Conservation (phyloP, 2,888 invertebrate genomes). For the Entomobrya multifasciata region DNA sequence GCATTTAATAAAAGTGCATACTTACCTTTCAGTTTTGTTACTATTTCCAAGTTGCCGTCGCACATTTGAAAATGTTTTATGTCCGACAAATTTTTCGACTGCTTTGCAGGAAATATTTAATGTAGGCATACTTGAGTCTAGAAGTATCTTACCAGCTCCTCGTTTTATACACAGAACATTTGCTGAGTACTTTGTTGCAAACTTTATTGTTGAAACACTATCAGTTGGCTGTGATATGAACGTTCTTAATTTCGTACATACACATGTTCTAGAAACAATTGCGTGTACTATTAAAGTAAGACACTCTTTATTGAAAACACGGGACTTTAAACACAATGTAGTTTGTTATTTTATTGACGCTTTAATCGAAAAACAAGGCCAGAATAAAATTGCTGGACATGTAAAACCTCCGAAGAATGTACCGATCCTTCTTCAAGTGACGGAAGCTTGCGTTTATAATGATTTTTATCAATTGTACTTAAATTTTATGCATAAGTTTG, state of each 20-base stretch:
- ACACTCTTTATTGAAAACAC: not conserved
- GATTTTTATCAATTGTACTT: too few relatives aligned
- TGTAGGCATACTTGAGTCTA: slow-evolving; percentile 10
- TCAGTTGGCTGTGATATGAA: not conserved
- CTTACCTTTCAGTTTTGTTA: not conserved
- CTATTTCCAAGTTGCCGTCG: not conserved
- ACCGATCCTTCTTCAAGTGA: too few relatives aligned
- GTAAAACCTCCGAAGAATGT: not conserved
- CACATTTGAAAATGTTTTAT: too few relatives aligned
- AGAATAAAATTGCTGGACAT: not conserved
- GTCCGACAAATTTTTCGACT: too few relatives aligned
- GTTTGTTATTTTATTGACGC: slow-evolving; percentile 17
- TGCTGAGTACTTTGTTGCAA: slow-evolving; percentile 35
- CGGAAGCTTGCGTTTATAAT: too few relatives aligned
- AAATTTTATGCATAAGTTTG: too few relatives aligned
- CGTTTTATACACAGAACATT: slow-evolving; percentile 33
- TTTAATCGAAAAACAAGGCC: not conserved
- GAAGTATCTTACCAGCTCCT: not conserved
- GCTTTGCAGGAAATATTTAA: not conserved
- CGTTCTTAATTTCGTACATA: not conserved
- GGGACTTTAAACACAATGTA: not conserved
- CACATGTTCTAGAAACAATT: not conserved
- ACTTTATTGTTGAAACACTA: not conserved
- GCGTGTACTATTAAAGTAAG: not conserved
- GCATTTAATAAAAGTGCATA: not conserved